Evolutionary conservation across 35 echinoderm and acorn worm genomes (phyloP), one percentile per base, ranked within the genome.

Genomic region (Ophioderma brevispina): DNA sequence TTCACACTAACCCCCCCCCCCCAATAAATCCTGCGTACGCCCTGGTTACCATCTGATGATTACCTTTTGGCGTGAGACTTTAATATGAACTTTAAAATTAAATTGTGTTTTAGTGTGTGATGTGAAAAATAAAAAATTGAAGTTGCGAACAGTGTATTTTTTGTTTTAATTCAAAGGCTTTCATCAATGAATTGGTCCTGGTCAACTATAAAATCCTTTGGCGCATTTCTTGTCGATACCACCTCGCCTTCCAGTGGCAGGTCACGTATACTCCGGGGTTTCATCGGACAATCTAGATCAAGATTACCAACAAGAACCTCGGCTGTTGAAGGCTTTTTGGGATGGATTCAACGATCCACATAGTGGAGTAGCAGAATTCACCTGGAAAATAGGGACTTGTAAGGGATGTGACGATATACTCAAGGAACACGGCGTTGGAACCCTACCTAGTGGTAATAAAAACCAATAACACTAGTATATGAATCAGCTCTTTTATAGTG

Each of bases 271-370:
- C 25, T 76, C 80, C 39, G 39, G 39, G 35, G 8, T 42, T 21
- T 14, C 14, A 36, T 25, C 38, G 15, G 33, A 40, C 17, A 15
- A 32, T 0, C 33, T 28, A 33, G 33, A 64, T 35, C 52, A 23
- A 80, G 87, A 89, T 31, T 13, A 52, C 15, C 77, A 89, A 41
- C 81, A 31, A 25, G 75, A 43, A 76, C 31, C 49, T 32, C 31
- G 18, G n/a, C 25, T 30, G 4, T 40, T 89, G 21, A 36, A 42
- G 40, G 77, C 87, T 39, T 39, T 35, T 39, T 89, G 87, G 87
- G 77, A 89, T 52, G 87, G 87, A 13, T 89, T 89, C 55, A 28
- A 89, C 55, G 87, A 89, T 80, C 87, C 87, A 8, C 87, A 89
- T 31, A 89, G 38, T 19, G 13, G 77, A 1, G 19, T 89, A 15